Conservation (phyloP, 2,797 vertebrate species). For the Hippopotamyrus pictus region DNA sequence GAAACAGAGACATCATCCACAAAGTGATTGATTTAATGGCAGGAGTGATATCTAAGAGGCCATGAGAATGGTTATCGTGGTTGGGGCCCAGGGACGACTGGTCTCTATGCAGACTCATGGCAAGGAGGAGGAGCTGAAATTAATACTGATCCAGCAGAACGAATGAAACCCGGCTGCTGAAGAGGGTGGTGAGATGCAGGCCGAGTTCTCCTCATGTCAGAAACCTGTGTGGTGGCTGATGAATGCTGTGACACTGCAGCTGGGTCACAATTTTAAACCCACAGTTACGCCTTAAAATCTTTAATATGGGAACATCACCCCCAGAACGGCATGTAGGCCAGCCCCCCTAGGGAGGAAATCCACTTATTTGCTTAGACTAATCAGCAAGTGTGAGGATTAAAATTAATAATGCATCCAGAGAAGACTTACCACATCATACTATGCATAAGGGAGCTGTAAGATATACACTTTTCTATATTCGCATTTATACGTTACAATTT, state of each 20-base stretch:
- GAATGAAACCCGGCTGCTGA: background rate
- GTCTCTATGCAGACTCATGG: background rate
- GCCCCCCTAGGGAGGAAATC: background rate
- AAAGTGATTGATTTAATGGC: background rate
- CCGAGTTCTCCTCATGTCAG: background rate
- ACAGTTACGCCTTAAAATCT: background rate
- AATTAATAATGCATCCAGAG: conserved; percentile 16
- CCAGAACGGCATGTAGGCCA: background rate
- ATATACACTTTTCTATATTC: background rate
- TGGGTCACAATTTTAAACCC: background rate
- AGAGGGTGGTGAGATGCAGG: background rate
- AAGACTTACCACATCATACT: conserved; percentile 5
- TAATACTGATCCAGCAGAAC: background rate
- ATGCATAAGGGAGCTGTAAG: background rate
- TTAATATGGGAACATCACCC: conserved; percentile 1
- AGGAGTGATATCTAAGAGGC: background rate
- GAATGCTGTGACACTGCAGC: background rate
- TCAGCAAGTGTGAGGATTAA: background rate
- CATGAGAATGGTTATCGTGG: background rate
- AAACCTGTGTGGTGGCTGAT: background rate
- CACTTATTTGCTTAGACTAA: conserved; percentile 7
- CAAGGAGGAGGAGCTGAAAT: background rate
- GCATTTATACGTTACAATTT: background rate
- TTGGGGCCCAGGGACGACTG: background rate
- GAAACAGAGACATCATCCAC: conserved; percentile 15